Conservation (phyloP, 35 echinoderm and acorn worm genomes). For the Amphiura filiformis region DNA sequence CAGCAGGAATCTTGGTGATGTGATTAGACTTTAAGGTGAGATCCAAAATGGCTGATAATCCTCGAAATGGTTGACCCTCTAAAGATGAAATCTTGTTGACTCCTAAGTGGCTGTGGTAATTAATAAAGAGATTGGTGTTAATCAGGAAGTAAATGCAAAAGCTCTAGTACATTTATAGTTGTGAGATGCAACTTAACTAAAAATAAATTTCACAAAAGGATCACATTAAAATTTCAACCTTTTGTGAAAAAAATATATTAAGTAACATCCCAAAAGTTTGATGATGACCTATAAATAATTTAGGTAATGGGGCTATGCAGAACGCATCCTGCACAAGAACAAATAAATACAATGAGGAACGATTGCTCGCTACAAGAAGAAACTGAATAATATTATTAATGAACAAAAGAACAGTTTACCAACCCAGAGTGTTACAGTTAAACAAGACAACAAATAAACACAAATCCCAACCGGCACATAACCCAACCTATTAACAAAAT, state of each 20-base stretch:
- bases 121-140: not conserved
- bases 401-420: too few species aligned
- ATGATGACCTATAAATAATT: too few species aligned
- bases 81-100: constrained; percentile 58
- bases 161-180: not conserved
- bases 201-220: not conserved
- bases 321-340: too few species aligned
- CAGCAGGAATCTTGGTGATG: constrained; percentile 40
- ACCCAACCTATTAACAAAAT: too few species aligned
- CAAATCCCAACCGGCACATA: too few species aligned
- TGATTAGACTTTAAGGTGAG: constrained; percentile 55
- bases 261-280: too few species aligned
- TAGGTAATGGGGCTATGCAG: too few species aligned
- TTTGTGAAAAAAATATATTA: not conserved
- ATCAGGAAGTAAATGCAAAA: constrained; percentile 6
- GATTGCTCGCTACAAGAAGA: too few species aligned
- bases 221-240: not conserved
- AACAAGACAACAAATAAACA: too few species aligned
- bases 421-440: too few species aligned
- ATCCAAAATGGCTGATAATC: constrained; percentile 49
- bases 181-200: not conserved
- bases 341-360: too few species aligned
- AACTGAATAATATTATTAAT: too few species aligned
- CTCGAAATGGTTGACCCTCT: constrained; percentile 35
- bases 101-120: constrained; percentile 55